Conservation (phyloP, 2,113 vertebrate genomes). For the Empidonax traillii region DNA sequence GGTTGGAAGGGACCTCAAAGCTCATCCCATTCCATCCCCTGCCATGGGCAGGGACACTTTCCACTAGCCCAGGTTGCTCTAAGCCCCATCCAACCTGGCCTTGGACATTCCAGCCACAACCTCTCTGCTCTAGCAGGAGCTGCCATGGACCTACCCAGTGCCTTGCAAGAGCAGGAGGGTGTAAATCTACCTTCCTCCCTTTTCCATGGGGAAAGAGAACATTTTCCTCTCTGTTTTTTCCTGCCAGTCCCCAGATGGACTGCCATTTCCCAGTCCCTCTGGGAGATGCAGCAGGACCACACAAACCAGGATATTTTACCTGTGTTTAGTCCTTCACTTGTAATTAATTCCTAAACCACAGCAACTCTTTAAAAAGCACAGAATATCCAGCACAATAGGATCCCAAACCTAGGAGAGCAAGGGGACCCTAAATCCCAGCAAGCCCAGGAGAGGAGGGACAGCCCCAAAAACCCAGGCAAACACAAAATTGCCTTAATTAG, state of each 20-base stretch:
- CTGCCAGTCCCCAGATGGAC: fast-evolving
- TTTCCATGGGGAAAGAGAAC: not conserved
- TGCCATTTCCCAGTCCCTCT: fast-evolving
- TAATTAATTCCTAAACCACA: not conserved
- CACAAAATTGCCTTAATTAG: constrained; percentile 14
- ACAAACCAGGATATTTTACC: not conserved
- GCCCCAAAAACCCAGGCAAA: not conserved
- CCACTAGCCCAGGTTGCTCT: not conserved
- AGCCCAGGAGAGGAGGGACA: not conserved
- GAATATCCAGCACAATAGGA: not conserved
- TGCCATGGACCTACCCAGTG: not conserved
- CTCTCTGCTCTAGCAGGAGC: not conserved
- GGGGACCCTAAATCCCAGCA: not conserved
- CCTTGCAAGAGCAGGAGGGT: not conserved
- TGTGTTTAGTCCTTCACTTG: not conserved
- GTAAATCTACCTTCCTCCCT: not conserved
- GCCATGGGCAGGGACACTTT: not conserved
- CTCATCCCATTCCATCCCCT: fast-evolving
- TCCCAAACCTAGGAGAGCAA: not conserved
- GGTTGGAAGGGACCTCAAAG: not conserved
- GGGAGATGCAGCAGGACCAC: fast-evolving
- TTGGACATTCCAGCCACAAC: not conserved
- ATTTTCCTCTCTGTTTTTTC: not conserved
- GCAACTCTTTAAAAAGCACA: not conserved
- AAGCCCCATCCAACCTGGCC: fast-evolving